phyloP scores from a whole-genome alignment of 2,113 vertebrate species.

The Phyllopteryx taeniolatus region DNA sequence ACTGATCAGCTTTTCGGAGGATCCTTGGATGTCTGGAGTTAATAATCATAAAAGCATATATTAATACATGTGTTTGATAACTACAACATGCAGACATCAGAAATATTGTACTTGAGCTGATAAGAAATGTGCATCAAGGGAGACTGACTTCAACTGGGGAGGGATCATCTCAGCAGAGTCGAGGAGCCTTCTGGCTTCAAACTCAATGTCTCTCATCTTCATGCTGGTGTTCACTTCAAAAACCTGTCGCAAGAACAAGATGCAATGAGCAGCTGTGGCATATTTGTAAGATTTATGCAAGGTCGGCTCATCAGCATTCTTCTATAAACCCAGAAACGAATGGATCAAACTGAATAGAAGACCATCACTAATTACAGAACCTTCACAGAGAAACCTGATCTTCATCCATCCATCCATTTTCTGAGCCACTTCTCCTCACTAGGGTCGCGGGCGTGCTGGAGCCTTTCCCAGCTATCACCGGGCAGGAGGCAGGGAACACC shows the following conservation, averaged over 20 bases:
- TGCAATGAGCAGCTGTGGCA: neutral
- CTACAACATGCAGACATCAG: neutral
- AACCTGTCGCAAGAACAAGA: constrained; percentile 6
- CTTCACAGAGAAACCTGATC: neutral
- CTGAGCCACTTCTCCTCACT: too few species aligned
- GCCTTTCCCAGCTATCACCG: too few species aligned
- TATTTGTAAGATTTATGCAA: neutral
- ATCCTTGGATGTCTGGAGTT: neutral
- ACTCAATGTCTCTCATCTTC: constrained; percentile 19
- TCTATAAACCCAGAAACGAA: neutral
- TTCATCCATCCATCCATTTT: too few species aligned
- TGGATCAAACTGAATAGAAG: neutral
- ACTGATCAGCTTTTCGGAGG: neutral
- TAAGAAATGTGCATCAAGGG: neutral
- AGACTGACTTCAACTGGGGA: neutral
- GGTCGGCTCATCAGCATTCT: neutral
- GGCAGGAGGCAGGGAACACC: too few species aligned
- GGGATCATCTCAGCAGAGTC: constrained; percentile 2
- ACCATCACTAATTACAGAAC: neutral
- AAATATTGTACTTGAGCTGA: neutral
- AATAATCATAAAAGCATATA: neutral
- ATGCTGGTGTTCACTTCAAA: constrained; percentile 12
- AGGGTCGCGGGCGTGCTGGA: too few species aligned
- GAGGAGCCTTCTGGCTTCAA: constrained; percentile 3
- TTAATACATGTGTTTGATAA: neutral